Percentiles rank a stretch among this genome's conserved stretches.
These are phyloP conservation scores for Pelobates fuscus DNA, from an alignment of 2,113 vertebrate genomes.

Conservation along the genomic window DNA sequence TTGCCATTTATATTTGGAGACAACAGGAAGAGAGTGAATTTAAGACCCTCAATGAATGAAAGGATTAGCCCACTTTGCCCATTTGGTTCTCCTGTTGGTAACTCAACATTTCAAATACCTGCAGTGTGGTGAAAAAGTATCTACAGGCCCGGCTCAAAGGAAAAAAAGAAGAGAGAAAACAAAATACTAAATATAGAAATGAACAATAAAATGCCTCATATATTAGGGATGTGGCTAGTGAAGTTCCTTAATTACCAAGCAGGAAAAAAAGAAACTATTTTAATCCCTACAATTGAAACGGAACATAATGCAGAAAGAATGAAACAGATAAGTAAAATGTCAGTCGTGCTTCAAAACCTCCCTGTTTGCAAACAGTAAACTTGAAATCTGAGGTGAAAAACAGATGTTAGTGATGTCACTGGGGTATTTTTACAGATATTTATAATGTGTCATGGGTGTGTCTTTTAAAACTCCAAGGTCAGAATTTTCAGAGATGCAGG, in stretches of 20 bases:
- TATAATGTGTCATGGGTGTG: conserved; percentile 22
- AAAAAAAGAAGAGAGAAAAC: no score
- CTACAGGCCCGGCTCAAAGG: no score
- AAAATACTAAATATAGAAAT: no score
- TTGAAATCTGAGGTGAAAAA: conserved; percentile 21
- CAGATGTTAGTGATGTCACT: conserved; percentile 36
- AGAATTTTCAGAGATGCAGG: conserved; percentile 13
- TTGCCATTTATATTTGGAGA: no score
- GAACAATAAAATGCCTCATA: no score
- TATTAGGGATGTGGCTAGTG: background rate
- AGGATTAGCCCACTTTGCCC: no score
- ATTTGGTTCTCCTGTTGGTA: no score
- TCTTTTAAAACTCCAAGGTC: background rate
- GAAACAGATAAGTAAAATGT: conserved; percentile 12
- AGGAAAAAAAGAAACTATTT: conserved; percentile 10
- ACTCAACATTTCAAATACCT: no score
- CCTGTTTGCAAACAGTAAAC: conserved; percentile 26
- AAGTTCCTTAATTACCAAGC: conserved; percentile 13
- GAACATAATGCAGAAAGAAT: background rate
- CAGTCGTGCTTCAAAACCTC: conserved; percentile 10
- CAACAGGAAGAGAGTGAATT: no score
- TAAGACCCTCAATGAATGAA: no score
- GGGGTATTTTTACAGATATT: conserved; percentile 25
- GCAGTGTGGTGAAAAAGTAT: no score
- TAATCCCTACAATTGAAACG: conserved; percentile 10